Conservation (phyloP, 2,113 vertebrate species). For the Campylorhamphus procurvoides region DNA sequence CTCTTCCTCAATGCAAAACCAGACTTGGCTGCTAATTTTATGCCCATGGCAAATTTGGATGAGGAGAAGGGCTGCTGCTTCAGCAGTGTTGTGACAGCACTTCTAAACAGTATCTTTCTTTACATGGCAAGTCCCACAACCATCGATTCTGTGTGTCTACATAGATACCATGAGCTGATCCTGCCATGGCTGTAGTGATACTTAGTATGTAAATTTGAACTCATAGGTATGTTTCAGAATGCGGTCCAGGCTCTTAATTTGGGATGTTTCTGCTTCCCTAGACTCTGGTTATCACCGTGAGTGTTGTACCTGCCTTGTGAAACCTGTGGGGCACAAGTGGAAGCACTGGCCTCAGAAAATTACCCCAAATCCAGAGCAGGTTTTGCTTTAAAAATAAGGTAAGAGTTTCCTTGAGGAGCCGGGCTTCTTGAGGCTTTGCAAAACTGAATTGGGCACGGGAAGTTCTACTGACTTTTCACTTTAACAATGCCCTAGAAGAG, state of each 20-base stretch:
- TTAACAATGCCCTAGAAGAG: neutral
- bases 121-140: neutral
- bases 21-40: neutral
- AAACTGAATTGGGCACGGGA: neutral
- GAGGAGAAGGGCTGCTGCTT: neutral
- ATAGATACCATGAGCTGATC: neutral
- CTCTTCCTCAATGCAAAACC: neutral
- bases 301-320: neutral
- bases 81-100: neutral
- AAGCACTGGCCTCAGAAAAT: neutral
- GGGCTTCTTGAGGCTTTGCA: neutral
- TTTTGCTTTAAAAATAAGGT: neutral
- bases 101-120: neutral
- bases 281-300: neutral
- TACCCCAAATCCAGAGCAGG: neutral
- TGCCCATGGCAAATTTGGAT: neutral
- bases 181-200: neutral
- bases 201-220: neutral
- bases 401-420: neutral
- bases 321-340: neutral
- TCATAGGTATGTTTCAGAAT: neutral
- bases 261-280: neutral
- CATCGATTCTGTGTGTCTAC: neutral
- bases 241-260: neutral
- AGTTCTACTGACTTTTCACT: neutral